Conservation (phyloP, 2,797 vertebrate genomes). For the Parauchenoglanis ngamensis region DNA sequence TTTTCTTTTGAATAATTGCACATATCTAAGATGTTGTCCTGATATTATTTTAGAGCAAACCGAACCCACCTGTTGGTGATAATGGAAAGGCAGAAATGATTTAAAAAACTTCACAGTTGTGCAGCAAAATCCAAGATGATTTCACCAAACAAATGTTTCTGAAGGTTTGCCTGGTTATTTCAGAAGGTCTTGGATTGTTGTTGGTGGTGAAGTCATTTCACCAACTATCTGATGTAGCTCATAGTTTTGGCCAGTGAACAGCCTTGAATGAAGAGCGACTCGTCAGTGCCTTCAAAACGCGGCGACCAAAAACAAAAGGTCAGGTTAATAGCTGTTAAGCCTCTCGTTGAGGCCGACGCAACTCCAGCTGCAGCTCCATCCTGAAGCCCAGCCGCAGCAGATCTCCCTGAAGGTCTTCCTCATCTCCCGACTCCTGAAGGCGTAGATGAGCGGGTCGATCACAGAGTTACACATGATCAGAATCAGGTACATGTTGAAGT, state of each 20-base stretch:
- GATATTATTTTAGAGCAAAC: neutral
- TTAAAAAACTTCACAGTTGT: neutral
- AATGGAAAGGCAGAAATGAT: neutral
- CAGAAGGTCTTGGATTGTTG: neutral
- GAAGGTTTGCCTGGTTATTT: neutral
- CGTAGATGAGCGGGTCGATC: slow-evolving; percentile 87
- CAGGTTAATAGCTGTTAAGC: slow-evolving; percentile 13
- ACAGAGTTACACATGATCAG: slow-evolving; percentile 89
- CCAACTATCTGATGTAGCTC: neutral
- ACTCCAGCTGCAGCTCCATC: slow-evolving; percentile 59
- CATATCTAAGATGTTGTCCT: neutral
- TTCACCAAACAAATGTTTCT: neutral
- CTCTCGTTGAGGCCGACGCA: neutral
- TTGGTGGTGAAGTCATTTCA: neutral
- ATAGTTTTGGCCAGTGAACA: neutral
- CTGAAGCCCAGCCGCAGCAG: slow-evolving; percentile 76
- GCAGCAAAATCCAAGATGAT: neutral
- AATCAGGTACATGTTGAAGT: slow-evolving; percentile 89
- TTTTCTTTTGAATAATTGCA: neutral
- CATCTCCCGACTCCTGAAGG: slow-evolving; percentile 87
- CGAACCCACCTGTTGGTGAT: neutral
- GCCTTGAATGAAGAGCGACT: neutral
- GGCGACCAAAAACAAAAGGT: neutral
- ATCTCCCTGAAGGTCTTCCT: slow-evolving; percentile 88
- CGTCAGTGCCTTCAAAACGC: neutral